Percentiles rank a stretch among this genome's conserved stretches.
These are phyloP conservation scores for Drosophila erecta DNA, from an alignment of 1,140 invertebrate genomes.

Conservation along the genomic window DNA sequence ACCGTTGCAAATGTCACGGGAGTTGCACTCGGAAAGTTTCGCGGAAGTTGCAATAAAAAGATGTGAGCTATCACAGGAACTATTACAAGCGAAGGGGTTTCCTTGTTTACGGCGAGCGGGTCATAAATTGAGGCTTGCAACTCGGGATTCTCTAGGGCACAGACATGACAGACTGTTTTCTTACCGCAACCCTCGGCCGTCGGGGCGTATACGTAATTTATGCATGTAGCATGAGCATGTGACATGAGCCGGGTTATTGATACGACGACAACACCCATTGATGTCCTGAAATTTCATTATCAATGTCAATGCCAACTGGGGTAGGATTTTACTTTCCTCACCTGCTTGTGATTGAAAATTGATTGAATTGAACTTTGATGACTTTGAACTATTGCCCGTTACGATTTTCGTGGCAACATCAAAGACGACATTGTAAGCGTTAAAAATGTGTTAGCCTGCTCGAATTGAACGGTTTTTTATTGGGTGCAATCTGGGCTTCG, in stretches of 20 bases:
- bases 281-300: constrained; percentile 74
- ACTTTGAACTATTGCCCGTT: constrained; percentile 65
- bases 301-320: constrained; percentile 63
- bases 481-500: constrained; percentile 39
- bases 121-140: constrained; percentile 25
- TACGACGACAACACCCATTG: constrained; percentile 42
- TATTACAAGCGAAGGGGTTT: background rate
- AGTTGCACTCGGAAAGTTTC: constrained; percentile 30
- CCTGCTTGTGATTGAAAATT: constrained; percentile 63
- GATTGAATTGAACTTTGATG: constrained; percentile 81
- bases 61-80: constrained; percentile 21
- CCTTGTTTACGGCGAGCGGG: constrained; percentile 2
- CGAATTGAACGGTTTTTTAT: constrained; percentile 27
- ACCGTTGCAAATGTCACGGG: constrained; percentile 28
- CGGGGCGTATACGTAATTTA: constrained; percentile 48
- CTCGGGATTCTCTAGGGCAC: constrained; percentile 32
- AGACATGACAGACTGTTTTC: constrained; percentile 53
- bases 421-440: constrained; percentile 58
- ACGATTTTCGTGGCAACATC: constrained; percentile 51
- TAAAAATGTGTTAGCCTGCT: constrained; percentile 26
- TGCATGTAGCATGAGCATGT: constrained; percentile 38
- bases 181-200: background rate
- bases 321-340: constrained; percentile 5
- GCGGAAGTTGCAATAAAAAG: constrained; percentile 51
- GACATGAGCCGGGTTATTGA: constrained; percentile 55